Percentiles rank a stretch among this genome's conserved stretches.
phyloP scores from a whole-genome alignment of 2,888 invertebrate species.

The Noctua janthina region DNA sequence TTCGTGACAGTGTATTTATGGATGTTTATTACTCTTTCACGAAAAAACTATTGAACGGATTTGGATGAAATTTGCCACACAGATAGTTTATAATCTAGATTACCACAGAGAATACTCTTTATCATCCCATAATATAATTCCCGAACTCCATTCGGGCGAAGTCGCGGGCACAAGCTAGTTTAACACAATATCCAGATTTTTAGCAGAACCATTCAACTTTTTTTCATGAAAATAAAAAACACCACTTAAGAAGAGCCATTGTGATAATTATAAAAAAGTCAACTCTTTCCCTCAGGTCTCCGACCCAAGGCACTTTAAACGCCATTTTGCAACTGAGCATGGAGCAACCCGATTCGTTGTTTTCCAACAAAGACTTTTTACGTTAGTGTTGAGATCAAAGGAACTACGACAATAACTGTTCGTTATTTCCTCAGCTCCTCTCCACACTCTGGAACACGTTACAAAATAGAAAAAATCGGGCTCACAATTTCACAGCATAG shows the following conservation, averaged over 20 bases:
- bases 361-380: background rate
- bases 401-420: background rate
- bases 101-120: background rate
- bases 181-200: background rate
- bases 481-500: background rate
- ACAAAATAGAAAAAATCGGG: background rate
- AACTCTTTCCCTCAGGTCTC: background rate
- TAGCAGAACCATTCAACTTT: background rate
- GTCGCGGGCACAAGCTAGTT: background rate
- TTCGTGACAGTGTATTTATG: background rate
- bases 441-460: background rate
- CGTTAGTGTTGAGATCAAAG: conserved; percentile 1
- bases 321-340: background rate
- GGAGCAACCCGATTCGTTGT: background rate
- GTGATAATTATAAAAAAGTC: background rate
- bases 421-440: background rate
- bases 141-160: background rate
- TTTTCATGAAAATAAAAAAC: background rate
- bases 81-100: background rate
- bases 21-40: background rate
- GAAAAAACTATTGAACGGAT: background rate
- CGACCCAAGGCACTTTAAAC: background rate
- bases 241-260: background rate
- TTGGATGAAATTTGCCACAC: background rate
- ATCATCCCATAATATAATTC: background rate